Conservation (phyloP, 2,888 invertebrate genomes). For the Limnephilus marmoratus region DNA sequence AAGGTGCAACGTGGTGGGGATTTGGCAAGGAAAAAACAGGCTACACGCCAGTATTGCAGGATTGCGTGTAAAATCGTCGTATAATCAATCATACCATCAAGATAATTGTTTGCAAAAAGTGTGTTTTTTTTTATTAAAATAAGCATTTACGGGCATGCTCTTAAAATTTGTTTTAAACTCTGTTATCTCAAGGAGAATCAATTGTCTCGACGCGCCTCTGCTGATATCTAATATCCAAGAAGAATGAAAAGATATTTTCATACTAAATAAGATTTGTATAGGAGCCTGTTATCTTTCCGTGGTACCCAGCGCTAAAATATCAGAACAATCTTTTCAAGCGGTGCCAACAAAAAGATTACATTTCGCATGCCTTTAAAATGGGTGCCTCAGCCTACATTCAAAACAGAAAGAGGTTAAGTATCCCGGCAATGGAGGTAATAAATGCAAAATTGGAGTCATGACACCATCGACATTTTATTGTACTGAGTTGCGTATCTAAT, state of each 20-base stretch:
- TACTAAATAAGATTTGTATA: neutral
- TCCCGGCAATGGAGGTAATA: slow-evolving; percentile 9
- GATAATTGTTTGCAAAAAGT: too few species aligned
- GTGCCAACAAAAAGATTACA: neutral
- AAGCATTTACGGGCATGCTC: neutral
- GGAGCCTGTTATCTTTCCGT: neutral
- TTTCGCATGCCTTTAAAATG: neutral
- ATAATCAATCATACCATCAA: too few species aligned
- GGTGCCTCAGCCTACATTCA: neutral
- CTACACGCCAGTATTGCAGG: too few species aligned
- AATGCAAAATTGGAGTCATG: slow-evolving; percentile 22
- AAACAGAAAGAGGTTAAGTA: slow-evolving; percentile 25
- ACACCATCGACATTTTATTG: slow-evolving; percentile 20
- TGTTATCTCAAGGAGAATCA: neutral
- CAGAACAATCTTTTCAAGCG: neutral
- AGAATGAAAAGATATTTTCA: neutral
- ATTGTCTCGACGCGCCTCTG: neutral
- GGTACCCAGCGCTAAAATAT: neutral
- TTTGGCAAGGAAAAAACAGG: too few species aligned
- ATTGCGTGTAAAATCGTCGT: too few species aligned
- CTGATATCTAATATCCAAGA: neutral
- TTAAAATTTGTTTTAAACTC: neutral
- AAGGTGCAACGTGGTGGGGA: too few species aligned
- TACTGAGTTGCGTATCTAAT: neutral
- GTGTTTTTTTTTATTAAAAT: neutral